Evolutionary conservation across 2,888 invertebrate genomes (phyloP).

Genomic region (Melanchra persicariae): DNA sequence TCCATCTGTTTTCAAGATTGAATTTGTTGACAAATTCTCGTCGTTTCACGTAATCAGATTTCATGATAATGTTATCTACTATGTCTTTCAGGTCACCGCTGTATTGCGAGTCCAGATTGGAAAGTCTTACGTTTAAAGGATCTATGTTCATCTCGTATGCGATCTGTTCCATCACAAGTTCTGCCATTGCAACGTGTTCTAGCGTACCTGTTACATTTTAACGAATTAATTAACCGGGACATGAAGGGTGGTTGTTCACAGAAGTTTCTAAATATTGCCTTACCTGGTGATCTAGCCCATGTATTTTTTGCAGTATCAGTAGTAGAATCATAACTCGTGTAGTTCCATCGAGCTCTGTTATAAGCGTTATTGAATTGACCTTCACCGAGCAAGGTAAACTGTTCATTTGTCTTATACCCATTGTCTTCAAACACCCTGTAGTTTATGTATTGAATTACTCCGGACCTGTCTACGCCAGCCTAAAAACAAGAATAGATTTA

Average conservation of each 20-base stretch:
- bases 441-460: conserved; percentile 88
- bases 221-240: background rate
- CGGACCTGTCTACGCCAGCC: conserved; percentile 77
- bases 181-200: conserved; percentile 90
- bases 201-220: conserved; percentile 78
- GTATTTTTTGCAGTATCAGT: conserved; percentile 80
- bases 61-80: conserved; percentile 87
- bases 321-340: conserved; percentile 67
- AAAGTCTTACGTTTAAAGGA: conserved; percentile 89
- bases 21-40: conserved; percentile 87
- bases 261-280: background rate
- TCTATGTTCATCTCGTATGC: conserved; percentile 88
- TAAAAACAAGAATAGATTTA: background rate
- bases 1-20: conserved; percentile 93
- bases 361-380: conserved; percentile 73
- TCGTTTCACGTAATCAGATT: conserved; percentile 88
- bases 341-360: conserved; percentile 72
- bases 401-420: conserved; percentile 81
- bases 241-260: no score
- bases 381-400: conserved; percentile 51
- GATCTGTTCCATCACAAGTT: conserved; percentile 92
- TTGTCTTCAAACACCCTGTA: conserved; percentile 86
- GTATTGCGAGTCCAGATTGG: conserved; percentile 83
- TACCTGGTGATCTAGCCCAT: conserved; percentile 79
- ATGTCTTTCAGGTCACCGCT: conserved; percentile 79